These are phyloP conservation scores for Morpho achilles DNA, from an alignment of 2,888 invertebrate genomes.

Conservation along the genomic window DNA sequence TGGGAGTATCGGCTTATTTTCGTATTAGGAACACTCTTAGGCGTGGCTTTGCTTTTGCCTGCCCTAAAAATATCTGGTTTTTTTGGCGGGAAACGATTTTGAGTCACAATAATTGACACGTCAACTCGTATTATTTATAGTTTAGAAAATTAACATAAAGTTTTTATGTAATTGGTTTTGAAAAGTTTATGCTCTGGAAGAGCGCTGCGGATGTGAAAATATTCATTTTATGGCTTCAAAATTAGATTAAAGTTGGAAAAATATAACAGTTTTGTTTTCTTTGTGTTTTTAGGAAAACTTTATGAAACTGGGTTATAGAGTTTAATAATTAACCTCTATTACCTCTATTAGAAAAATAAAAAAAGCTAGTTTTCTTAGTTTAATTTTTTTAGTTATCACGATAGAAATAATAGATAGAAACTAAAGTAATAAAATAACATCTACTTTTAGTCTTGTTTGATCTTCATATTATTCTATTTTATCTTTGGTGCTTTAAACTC, in stretches of 20 bases:
- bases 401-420: too few relatives aligned
- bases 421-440: too few relatives aligned
- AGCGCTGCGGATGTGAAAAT: slow-evolving; percentile 45
- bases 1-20: slow-evolving; percentile 51
- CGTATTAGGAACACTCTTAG: slow-evolving; percentile 41
- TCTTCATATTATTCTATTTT: too few relatives aligned
- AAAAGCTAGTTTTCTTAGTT: too few relatives aligned
- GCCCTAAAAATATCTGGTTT: slow-evolving; percentile 38
- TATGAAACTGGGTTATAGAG: too few relatives aligned
- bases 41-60: slow-evolving; percentile 53
- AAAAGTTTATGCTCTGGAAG: slow-evolving; percentile 58
- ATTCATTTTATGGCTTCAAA: slow-evolving; percentile 16
- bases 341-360: too few relatives aligned
- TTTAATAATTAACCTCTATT: too few relatives aligned
- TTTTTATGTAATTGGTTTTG: slow-evolving; percentile 68
- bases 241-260: slow-evolving; percentile 15
- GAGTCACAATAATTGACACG: slow-evolving; percentile 67
- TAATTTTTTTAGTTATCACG: too few relatives aligned
- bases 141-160: slow-evolving; percentile 65
- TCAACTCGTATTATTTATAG: slow-evolving; percentile 73
- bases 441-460: too few relatives aligned
- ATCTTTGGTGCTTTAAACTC: too few relatives aligned
- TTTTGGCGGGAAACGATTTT: slow-evolving; percentile 52
- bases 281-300: too few relatives aligned
- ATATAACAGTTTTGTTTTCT: not conserved